Evolutionary conservation across 2,888 invertebrate species (phyloP).

Genomic region (Peribatodes rhomboidaria): DNA sequence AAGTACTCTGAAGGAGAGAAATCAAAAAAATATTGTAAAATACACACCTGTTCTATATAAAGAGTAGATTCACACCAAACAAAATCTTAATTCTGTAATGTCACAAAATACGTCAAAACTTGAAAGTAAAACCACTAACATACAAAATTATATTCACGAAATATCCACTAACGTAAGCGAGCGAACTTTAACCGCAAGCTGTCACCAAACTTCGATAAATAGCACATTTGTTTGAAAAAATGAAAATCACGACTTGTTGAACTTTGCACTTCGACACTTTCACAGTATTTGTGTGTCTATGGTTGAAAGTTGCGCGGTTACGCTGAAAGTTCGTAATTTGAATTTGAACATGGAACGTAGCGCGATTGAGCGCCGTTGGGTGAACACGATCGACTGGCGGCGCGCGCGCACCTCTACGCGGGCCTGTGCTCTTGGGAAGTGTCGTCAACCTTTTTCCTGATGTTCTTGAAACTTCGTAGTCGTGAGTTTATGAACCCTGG

Average conservation of each 20-base stretch:
- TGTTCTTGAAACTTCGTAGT: slow-evolving; percentile 17
- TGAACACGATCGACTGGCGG: slow-evolving; percentile 79
- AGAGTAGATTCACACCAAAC: background rate
- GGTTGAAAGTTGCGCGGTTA: slow-evolving; percentile 58
- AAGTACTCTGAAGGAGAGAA: background rate
- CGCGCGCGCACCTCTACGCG: slow-evolving; percentile 76
- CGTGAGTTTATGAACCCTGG: slow-evolving; percentile 8
- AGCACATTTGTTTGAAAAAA: slow-evolving; percentile 54
- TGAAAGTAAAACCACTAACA: slow-evolving; percentile 40
- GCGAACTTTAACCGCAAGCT: slow-evolving; percentile 75
- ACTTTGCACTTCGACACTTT: slow-evolving; percentile 61
- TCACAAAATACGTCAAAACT: slow-evolving; percentile 36
- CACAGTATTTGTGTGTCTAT: slow-evolving; percentile 49
- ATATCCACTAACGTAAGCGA: slow-evolving; percentile 64
- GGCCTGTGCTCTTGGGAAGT: slow-evolving; percentile 64
- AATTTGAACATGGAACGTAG: slow-evolving; percentile 61
- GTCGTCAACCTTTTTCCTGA: slow-evolving; percentile 63
- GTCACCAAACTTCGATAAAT: slow-evolving; percentile 66
- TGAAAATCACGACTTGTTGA: slow-evolving; percentile 47
- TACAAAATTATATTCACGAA: slow-evolving; percentile 52
- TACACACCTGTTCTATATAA: slow-evolving; percentile 51
- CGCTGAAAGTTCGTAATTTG: slow-evolving; percentile 69
- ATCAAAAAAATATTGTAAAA: background rate
- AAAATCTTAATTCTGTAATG: slow-evolving; percentile 22
- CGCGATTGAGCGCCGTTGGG: slow-evolving; percentile 68